Evolutionary conservation across 2,888 invertebrate genomes (phyloP).

Genomic region (Norana najaformis): DNA sequence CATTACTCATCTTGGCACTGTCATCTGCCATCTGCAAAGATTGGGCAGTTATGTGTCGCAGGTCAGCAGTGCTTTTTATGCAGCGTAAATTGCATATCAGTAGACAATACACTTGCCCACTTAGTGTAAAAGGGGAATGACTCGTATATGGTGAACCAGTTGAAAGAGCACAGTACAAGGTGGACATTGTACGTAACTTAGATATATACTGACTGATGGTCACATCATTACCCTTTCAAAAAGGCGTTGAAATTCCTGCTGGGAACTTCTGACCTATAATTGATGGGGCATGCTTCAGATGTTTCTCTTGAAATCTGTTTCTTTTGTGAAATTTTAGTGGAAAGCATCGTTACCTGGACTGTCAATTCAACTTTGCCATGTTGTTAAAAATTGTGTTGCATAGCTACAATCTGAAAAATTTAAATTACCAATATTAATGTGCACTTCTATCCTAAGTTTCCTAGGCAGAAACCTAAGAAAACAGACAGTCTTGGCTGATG

Average conservation of each 20-base stretch:
- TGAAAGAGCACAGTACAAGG: too few species aligned
- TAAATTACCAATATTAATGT: background rate
- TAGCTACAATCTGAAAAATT: too few species aligned
- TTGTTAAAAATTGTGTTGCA: background rate
- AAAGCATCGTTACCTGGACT: background rate
- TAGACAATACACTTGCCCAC: too few species aligned
- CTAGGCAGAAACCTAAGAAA: background rate
- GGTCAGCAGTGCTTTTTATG: too few species aligned
- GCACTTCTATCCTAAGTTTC: background rate
- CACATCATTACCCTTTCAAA: too few species aligned
- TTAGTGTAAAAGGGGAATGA: too few species aligned
- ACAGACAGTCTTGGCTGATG: background rate
- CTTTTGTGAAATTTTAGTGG: background rate
- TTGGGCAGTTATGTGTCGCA: too few species aligned
- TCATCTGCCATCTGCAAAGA: too few species aligned
- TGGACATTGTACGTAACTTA: background rate
- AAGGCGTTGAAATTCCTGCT: too few species aligned
- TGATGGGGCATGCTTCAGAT: background rate
- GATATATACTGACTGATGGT: background rate
- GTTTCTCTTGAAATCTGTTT: background rate
- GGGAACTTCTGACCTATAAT: background rate
- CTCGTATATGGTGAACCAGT: too few species aligned
- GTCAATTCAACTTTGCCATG: background rate
- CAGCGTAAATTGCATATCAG: too few species aligned
- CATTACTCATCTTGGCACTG: too few species aligned